Base-by-base conservation (phyloP, 2,888 invertebrate species). In the Cotesia congregata region DNA sequence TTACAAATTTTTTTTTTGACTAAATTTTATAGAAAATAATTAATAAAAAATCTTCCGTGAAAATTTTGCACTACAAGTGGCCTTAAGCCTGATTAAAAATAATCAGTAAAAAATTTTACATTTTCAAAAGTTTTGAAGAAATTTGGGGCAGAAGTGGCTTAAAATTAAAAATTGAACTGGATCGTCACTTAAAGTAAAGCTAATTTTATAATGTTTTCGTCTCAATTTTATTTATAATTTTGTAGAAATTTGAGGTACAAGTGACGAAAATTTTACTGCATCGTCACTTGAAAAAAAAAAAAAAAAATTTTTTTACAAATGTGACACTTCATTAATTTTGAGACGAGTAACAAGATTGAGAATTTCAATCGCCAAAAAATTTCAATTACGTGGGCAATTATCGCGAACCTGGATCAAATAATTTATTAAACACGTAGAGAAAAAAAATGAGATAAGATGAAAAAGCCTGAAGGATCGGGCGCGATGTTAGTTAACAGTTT, bases 391-490 rank as follows among this genome's bases (percentile, higher is more conserved):
- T 30, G 30, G 30, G 30, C 30, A 30, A 30, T 30, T 30, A 30
- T 30, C 30, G 3, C 3, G 30, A 30, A 30, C 30, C 30, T 30
- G 30, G 30, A 30, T 30, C 30, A 30, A 30, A 30, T 30, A 30
- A 30, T 30, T 30, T 30, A 30, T 30, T 30, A 30, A 30, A 30
- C 30, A 30, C 50, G 50, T 12, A 12, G 50, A 7, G 38, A 65
- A 20, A 12, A 12, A 38, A 65, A 65, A 38, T 65, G 65, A 65
- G 65, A 65, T 65, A 65, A 65, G 30, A 30, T 65, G 65, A 61
- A 50, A 50, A 50, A 20, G 72, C 79, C 80, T 76, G 64, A 72
- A 80, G 80, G 80, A 77, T 73, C 40, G 77, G 71, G 76, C 67
- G 73, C 65, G 69, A 60, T 59, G 65, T 39, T 67, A 62, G 50